phyloP scores from a whole-genome alignment of 2,113 vertebrate species.

The Ophthalmolycus amberensis region DNA sequence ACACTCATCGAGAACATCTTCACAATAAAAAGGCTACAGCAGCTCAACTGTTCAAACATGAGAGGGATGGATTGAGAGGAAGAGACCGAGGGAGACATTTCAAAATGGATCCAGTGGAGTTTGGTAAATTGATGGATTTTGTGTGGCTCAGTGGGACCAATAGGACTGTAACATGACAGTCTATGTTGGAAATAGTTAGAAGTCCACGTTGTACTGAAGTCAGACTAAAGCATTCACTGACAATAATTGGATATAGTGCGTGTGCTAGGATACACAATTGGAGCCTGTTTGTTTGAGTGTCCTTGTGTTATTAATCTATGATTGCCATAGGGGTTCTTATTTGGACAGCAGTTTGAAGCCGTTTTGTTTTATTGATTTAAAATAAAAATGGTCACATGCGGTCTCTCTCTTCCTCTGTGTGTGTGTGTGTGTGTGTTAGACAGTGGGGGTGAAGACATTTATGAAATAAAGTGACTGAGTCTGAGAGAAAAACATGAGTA shows the following conservation, averaged over 20 bases:
- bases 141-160: constrained; percentile 60
- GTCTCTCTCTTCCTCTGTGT: neutral
- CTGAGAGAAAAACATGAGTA: constrained; percentile 46
- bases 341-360: constrained; percentile 28
- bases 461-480: constrained; percentile 34
- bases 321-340: constrained; percentile 28
- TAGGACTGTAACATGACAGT: constrained; percentile 27
- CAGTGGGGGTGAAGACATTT: constrained; percentile 18
- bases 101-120: constrained; percentile 34
- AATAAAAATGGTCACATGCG: constrained; percentile 41
- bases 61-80: constrained; percentile 18
- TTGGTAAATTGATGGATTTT: constrained; percentile 60
- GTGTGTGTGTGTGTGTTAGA: constrained; percentile 1
- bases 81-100: constrained; percentile 31
- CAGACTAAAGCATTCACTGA: constrained; percentile 42
- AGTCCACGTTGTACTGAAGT: constrained; percentile 40
- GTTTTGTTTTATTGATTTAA: constrained; percentile 46
- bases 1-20: constrained; percentile 31
- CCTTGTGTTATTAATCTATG: constrained; percentile 12
- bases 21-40: constrained; percentile 16
- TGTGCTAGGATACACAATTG: constrained; percentile 21
- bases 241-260: constrained; percentile 54
- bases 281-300: neutral
- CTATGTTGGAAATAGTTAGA: too few relatives aligned
- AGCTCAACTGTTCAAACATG: constrained; percentile 29